Evolutionary conservation across 2,113 vertebrate genomes (phyloP), one percentile per base, ranked within the genome.

Genomic region (Dasyornis broadbenti): DNA sequence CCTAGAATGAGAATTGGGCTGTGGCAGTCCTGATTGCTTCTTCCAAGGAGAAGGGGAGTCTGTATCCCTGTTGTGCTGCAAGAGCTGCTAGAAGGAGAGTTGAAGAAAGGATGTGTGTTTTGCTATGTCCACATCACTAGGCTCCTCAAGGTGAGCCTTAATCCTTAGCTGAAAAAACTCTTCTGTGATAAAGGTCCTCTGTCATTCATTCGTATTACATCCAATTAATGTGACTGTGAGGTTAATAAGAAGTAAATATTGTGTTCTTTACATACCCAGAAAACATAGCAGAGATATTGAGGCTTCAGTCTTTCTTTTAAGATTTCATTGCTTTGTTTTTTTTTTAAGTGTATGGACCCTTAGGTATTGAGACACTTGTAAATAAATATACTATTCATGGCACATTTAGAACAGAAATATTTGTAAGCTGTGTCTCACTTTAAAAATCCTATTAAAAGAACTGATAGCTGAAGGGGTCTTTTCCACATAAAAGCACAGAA

Each of bases 61-160:
- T 35, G 23, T 45, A 40, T 56, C 28, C 12, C 19, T 57, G 14
- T 15, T n/a, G n/a, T 1, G 0, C 37, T 60, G 23, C 0, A 3
- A 56, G 20, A 68, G 30, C 30, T 4, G 1, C 52, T n/a, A 27
- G 26, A 15, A 73, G 17, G 28, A 85, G 24, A 31, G 14, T 6
- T 72, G 18, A 59, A 23, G 9, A 11, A 10, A 1, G 2, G 7
- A 19, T 0, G 7, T 3, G 0, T 5, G 1, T 71, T 23, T 33
- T 14, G 10, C 16, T 40, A 11, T 40, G 18, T 23, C 13, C 28
- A 50, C 19, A 15, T 40, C 71, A 30, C 13, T 30, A n/a, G 8
- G 10, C 15, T 80, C 5, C 63, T 76, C 33, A 45, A 57, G 53
- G 61, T 42, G 35, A 63, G 42, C 42, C 50, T 77, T 42, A n/a